These are phyloP conservation scores for Trachurus trachurus DNA, from an alignment of 2,797 vertebrate genomes.

Conservation along the genomic window DNA sequence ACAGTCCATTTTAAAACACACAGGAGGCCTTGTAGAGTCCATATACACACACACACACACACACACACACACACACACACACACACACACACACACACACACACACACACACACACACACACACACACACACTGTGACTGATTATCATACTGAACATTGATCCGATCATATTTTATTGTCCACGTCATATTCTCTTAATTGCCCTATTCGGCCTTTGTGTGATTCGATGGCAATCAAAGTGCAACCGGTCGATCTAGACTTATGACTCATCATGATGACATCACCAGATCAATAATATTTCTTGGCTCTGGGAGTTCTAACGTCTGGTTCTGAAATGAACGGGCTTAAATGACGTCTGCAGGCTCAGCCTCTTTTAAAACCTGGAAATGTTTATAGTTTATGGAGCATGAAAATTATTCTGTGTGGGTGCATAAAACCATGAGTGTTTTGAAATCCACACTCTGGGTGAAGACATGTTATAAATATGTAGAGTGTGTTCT, in stretches of 20 bases:
- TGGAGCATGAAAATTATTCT: background rate
- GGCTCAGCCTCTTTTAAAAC: background rate
- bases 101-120: too few relatives aligned
- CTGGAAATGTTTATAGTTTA: background rate
- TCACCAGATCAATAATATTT: background rate
- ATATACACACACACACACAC: background rate
- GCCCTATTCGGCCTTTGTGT: constrained; percentile 1
- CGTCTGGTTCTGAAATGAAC: background rate
- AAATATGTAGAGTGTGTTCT: background rate
- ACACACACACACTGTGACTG: background rate
- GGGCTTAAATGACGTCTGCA: background rate
- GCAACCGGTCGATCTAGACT: constrained; percentile 9
- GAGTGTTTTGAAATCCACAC: background rate
- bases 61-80: too few relatives aligned
- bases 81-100: too few relatives aligned
- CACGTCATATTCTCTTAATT: constrained; percentile 42
- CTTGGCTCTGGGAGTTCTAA: background rate
- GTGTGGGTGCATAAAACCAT: background rate
- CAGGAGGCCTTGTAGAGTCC: too few relatives aligned
- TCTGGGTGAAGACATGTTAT: background rate
- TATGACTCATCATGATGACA: background rate
- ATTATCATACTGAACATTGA: constrained; percentile 61
- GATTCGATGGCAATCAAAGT: constrained; percentile 56
- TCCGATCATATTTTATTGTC: constrained; percentile 49
- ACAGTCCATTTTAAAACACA: too few relatives aligned